Conservation (phyloP, 2,888 invertebrate genomes). For the Himalopsyche japonica region DNA sequence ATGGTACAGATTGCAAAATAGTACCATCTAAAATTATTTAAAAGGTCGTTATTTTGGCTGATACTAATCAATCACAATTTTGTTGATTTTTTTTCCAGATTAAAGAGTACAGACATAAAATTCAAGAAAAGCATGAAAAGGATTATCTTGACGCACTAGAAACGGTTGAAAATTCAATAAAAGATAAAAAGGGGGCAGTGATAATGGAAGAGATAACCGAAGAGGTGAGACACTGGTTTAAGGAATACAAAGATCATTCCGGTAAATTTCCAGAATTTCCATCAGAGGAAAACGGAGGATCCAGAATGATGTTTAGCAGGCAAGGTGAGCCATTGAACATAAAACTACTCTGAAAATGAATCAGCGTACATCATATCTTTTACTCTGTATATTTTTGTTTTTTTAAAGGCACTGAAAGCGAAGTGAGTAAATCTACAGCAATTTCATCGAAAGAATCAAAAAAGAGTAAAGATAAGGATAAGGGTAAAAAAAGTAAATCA, state of each 20-base stretch:
- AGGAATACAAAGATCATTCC: slow-evolving; percentile 78
- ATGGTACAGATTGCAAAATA: slow-evolving; percentile 45
- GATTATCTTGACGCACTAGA: slow-evolving; percentile 72
- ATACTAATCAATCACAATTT: background rate
- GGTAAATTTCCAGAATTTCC: slow-evolving; percentile 91
- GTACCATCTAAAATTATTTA: background rate
- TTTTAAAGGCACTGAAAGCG: slow-evolving; percentile 71
- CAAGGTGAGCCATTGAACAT: slow-evolving; percentile 57
- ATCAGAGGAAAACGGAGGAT: slow-evolving; percentile 88
- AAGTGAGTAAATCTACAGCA: slow-evolving; percentile 77
- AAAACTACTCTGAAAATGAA: too few species aligned
- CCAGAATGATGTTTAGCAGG: slow-evolving; percentile 79
- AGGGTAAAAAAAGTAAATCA: slow-evolving; percentile 28
- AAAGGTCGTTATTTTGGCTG: background rate
- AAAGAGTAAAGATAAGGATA: slow-evolving; percentile 74
- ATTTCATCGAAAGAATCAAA: slow-evolving; percentile 78
- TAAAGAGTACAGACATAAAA: slow-evolving; percentile 61
- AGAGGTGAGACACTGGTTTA: slow-evolving; percentile 86
- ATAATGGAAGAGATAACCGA: slow-evolving; percentile 86
- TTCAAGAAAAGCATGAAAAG: slow-evolving; percentile 69
- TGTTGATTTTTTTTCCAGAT: slow-evolving; percentile 46
- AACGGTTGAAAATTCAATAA: slow-evolving; percentile 65
- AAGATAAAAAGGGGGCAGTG: slow-evolving; percentile 70
- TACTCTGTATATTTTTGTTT: too few species aligned
- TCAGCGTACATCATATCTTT: too few species aligned